These are phyloP conservation scores for Andricus quercusramuli DNA, from an alignment of 2,888 invertebrate genomes.

Conservation along the genomic window DNA sequence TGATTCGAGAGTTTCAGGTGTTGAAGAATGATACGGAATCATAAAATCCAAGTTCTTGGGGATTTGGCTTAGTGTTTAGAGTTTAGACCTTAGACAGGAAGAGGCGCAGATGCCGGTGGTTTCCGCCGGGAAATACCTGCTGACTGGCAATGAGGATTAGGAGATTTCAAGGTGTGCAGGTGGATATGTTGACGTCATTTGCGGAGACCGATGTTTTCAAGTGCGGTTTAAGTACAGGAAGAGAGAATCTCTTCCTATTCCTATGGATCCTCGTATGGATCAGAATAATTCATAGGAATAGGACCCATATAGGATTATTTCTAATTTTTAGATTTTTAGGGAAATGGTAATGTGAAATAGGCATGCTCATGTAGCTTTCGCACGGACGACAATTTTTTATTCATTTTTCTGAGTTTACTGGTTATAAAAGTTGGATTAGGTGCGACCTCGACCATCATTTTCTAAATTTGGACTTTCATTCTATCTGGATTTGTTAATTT, in stretches of 20 bases:
- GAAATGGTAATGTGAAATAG: too few species aligned
- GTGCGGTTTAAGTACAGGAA: neutral
- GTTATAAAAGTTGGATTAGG: too few species aligned
- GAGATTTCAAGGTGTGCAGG: neutral
- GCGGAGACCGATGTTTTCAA: neutral
- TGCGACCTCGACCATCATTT: too few species aligned
- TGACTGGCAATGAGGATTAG: neutral
- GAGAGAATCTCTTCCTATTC: neutral
- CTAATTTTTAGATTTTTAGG: neutral
- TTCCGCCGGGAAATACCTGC: constrained; percentile 7
- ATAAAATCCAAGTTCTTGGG: neutral
- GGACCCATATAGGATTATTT: neutral
- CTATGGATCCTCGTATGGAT: too few species aligned
- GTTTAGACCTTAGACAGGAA: neutral
- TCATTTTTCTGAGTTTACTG: too few species aligned
- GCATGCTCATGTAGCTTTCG: too few species aligned
- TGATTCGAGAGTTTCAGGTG: neutral
- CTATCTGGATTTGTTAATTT: too few species aligned
- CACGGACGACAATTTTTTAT: too few species aligned
- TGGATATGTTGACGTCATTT: neutral
- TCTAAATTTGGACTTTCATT: too few species aligned
- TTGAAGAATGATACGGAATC: neutral
- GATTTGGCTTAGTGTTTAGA: neutral
- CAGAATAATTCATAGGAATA: neutral
- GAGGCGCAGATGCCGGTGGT: neutral